Conservation (phyloP, 2,113 vertebrate species). For the Australoheros scitulus region DNA sequence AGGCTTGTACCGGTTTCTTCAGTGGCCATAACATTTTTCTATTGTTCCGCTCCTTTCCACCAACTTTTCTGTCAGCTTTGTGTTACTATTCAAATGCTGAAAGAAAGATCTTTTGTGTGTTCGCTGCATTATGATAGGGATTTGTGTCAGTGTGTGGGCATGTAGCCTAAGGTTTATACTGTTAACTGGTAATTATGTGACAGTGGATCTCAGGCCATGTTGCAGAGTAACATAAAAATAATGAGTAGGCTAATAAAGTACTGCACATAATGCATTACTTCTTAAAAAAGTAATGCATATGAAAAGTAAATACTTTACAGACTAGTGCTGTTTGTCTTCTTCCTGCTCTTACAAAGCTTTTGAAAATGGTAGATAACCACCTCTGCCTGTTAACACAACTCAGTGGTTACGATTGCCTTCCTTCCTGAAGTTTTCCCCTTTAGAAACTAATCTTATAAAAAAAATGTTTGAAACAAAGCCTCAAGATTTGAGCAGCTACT, state of each 20-base stretch:
- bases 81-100: background rate
- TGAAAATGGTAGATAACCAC: background rate
- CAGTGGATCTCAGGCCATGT: background rate
- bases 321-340: background rate
- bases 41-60: background rate
- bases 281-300: background rate
- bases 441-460: background rate
- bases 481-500: background rate
- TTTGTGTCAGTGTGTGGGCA: constrained; percentile 17
- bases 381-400: background rate
- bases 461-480: background rate
- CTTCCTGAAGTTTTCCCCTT: background rate
- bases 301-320: background rate
- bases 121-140: background rate
- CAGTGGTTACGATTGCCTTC: background rate
- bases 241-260: background rate
- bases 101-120: constrained; percentile 1
- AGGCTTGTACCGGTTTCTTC: background rate
- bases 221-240: background rate
- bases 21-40: background rate
- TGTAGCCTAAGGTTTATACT: constrained; percentile 12
- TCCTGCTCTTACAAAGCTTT: background rate
- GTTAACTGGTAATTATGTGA: constrained; percentile 6
- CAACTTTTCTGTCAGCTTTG: constrained; percentile 5
- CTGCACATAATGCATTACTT: background rate